Evolutionary conservation across 2,113 vertebrate genomes (phyloP).

Genomic region (Mirza zaza): DNA sequence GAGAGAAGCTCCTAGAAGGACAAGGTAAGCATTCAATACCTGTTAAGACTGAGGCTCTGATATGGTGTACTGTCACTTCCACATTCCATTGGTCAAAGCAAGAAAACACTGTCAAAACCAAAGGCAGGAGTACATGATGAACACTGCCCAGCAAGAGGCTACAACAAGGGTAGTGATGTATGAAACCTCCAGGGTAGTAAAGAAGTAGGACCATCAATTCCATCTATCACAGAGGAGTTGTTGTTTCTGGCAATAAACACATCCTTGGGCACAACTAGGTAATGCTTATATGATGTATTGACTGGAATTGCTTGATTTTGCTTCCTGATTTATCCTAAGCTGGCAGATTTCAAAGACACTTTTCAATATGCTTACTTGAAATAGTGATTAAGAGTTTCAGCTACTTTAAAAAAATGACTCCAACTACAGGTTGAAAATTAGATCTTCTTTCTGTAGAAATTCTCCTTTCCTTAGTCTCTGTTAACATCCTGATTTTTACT

Average conservation of each 20-base stretch:
- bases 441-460: background rate
- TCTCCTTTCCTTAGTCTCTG: background rate
- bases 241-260: background rate
- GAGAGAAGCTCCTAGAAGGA: background rate
- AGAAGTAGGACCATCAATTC: background rate
- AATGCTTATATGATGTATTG: background rate
- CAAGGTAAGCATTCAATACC: background rate
- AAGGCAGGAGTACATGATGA: background rate
- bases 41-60: background rate
- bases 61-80: background rate
- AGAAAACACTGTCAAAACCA: background rate
- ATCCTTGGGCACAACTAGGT: background rate
- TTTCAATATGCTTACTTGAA: conserved; percentile 13
- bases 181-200: background rate
- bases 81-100: background rate
- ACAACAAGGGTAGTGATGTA: background rate
- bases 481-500: conserved; percentile 48
- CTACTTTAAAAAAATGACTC: background rate
- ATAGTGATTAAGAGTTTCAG: background rate
- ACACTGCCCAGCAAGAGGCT: background rate
- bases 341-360: background rate
- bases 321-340: background rate
- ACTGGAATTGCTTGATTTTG: background rate
- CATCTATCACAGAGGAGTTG: background rate
- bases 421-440: background rate